Evolutionary conservation across 2,888 invertebrate genomes (phyloP).

Genomic region (Notodonta dromedarius): DNA sequence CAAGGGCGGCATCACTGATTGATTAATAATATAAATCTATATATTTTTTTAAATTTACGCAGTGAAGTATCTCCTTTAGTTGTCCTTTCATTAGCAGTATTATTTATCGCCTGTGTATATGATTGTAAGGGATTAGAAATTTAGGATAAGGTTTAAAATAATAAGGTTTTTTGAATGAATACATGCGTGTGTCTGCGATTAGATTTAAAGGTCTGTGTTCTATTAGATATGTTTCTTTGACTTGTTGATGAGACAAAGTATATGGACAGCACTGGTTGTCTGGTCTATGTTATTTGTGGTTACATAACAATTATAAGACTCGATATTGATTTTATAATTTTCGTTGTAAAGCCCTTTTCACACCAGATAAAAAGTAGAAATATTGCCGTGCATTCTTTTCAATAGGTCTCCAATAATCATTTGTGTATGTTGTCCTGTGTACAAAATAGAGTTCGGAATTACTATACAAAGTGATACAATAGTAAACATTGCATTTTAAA

Average conservation of each 20-base stretch:
- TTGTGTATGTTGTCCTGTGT: constrained; percentile 68
- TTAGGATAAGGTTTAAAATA: constrained; percentile 8
- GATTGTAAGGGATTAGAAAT: constrained; percentile 43
- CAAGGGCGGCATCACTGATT: background rate
- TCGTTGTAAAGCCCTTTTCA: constrained; percentile 30
- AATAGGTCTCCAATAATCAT: constrained; percentile 37
- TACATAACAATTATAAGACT: constrained; percentile 15
- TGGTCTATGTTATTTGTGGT: constrained; percentile 3
- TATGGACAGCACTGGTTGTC: background rate
- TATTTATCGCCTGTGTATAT: constrained; percentile 57
- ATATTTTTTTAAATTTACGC: background rate
- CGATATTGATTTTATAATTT: constrained; percentile 22
- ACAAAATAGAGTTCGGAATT: constrained; percentile 70
- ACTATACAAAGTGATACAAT: constrained; percentile 70
- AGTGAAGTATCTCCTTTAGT: constrained; percentile 15
- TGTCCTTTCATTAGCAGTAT: constrained; percentile 56
- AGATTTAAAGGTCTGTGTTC: constrained; percentile 14
- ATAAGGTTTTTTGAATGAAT: background rate
- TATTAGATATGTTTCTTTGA: constrained; percentile 12
- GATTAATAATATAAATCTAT: background rate
- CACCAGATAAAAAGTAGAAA: constrained; percentile 70
- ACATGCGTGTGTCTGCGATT: background rate
- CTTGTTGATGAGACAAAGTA: background rate
- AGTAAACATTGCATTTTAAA: constrained; percentile 76
- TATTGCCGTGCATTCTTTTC: constrained; percentile 44